Base-by-base conservation (phyloP, 2,888 invertebrate species). In the Agrochola circellaris region DNA sequence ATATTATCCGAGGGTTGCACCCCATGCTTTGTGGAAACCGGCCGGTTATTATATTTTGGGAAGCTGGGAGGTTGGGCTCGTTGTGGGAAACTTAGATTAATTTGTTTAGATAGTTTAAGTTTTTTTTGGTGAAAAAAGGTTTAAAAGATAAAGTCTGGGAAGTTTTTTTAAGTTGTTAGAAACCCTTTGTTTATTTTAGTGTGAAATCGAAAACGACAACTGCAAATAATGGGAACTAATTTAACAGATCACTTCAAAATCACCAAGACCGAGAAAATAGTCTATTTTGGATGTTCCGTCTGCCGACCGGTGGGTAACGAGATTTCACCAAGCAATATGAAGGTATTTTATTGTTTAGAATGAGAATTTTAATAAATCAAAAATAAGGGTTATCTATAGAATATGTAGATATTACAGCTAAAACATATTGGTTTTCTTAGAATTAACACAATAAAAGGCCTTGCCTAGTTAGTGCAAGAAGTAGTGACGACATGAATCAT, bases 1-100 rank as follows among this genome's bases (percentile, higher is more conserved):
- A 84, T 81, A 83, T 80, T 62, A 81, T 81, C 81, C 51, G 71
- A 79, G 87, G 88, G 84, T 67, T 77, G 67, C 82, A 77, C 85
- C 87, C 78, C 66, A 67, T 45, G 69, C 60, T 79, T 79, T 70
- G 62, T 73, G 81, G 66, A 79, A 77, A 79, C 64, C 82, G 74
- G 65, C 48, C 68, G 38, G 61, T 83, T 84, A 84, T 83, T 77
- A 83, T 80, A 84, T 86, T 73, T 86, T 83, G 42, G 58, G 65
- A 79, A 73, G 65, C 45, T 73, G 71, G 73, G 77, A 65, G 73
- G 68, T 73, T 70, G 60, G 38, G 54, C 20, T n/a, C 68, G 38
- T 64, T 51, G 78, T 48, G 64, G 54, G 56, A 66, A 68, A 38
- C 34, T 54, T 65, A 58, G 73, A 68, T 72, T 84, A 80, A 72